Percentiles rank a stretch among this genome's conserved stretches.
Evolutionary conservation across 2,113 vertebrate species (phyloP).

Genomic region (Trachemys scripta): DNA sequence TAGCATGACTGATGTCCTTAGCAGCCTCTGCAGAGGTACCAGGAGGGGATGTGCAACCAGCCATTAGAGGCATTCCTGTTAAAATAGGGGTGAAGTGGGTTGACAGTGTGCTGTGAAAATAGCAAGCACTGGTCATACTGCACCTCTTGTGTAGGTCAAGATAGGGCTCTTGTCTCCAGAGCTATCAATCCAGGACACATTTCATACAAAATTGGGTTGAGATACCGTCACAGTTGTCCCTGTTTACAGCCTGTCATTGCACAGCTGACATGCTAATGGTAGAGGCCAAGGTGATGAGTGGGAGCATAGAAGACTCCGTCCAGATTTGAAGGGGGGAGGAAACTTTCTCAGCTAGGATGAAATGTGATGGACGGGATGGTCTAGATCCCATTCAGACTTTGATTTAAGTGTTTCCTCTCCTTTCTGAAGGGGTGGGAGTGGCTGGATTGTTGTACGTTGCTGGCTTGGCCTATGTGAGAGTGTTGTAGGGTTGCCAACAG

Average conservation of each 20-base stretch:
- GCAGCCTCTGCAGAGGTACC: accelerated
- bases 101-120: neutral
- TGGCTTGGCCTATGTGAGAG: neutral
- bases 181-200: accelerated
- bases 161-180: neutral
- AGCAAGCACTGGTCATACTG: accelerated
- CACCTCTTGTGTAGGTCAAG: accelerated
- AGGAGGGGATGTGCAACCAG: neutral
- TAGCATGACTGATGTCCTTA: accelerated
- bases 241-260: neutral
- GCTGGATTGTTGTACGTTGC: neutral
- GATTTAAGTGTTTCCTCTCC: accelerated
- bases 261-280: neutral
- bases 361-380: neutral
- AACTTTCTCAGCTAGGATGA: neutral
- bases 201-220: accelerated
- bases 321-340: neutral
- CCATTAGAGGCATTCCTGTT: accelerated
- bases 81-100: neutral
- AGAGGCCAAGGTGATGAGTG: neutral
- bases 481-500: no score
- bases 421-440: neutral
- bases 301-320: neutral
- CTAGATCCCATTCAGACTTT: neutral
- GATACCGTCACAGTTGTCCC: neutral